Conservation (phyloP, 1,140 invertebrate species). For the Sitobion miscanthi region DNA sequence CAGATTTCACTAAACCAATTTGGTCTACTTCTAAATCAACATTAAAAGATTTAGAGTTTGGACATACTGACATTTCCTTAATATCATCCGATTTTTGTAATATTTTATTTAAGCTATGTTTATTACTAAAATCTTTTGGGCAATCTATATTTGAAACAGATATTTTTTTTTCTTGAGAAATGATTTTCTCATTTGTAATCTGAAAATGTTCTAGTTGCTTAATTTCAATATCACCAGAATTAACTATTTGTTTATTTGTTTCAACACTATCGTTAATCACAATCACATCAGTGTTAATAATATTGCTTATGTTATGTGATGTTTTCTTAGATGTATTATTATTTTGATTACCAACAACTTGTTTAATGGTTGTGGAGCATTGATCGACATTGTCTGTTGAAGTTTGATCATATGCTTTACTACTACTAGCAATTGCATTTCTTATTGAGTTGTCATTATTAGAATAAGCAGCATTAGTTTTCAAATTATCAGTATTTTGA, state of each 20-base stretch:
- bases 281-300: background rate
- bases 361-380: background rate
- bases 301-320: conserved; percentile 17
- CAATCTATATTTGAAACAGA: background rate
- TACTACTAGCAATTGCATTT: background rate
- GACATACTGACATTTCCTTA: background rate
- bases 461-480: background rate
- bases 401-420: background rate
- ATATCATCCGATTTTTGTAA: background rate
- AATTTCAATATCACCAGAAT: background rate
- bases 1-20: background rate
- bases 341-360: conserved; percentile 1
- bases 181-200: background rate
- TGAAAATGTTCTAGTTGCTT: background rate
- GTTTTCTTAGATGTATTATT: background rate
- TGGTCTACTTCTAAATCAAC: background rate
- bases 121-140: background rate
- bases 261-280: background rate
- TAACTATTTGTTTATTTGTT: background rate
- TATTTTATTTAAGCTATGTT: conserved; percentile 33
- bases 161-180: background rate
- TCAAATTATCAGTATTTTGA: background rate
- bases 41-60: background rate
- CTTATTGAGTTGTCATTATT: background rate
- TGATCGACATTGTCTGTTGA: background rate